Percentiles rank a stretch among this genome's conserved stretches.
Conservation (phyloP, 2,797 vertebrate genomes). For the Sebastes vulpes region DNA sequence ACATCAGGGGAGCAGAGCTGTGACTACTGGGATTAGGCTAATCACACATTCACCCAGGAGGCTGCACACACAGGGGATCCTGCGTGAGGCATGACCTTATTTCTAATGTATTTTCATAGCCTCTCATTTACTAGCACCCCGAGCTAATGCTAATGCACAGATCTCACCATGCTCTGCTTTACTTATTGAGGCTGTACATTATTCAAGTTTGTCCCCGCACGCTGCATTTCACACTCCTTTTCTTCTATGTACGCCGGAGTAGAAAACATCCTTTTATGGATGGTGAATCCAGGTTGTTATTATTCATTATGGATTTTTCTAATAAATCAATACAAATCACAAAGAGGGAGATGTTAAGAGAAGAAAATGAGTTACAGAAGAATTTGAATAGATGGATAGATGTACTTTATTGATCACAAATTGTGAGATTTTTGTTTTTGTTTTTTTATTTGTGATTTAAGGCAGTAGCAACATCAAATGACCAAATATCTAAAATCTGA, state of each 20-base stretch:
- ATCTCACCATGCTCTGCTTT: constrained; percentile 25
- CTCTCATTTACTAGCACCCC: constrained; percentile 45
- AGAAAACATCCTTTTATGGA: background rate
- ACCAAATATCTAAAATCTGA: background rate
- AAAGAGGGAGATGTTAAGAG: background rate
- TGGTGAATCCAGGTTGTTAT: background rate
- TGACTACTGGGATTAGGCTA: constrained; percentile 76
- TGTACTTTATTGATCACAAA: too few relatives aligned
- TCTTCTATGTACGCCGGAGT: background rate
- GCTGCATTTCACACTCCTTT: background rate
- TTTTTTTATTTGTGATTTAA: too few relatives aligned
- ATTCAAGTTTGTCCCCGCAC: constrained; percentile 15
- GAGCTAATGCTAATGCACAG: constrained; percentile 52
- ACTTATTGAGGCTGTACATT: constrained; percentile 11
- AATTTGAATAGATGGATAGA: background rate
- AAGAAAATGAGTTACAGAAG: background rate
- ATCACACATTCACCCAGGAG: constrained; percentile 71
- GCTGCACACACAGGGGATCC: constrained; percentile 56
- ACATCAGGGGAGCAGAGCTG: constrained; percentile 74
- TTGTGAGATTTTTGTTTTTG: too few relatives aligned
- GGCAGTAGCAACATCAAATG: background rate
- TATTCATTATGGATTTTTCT: background rate
- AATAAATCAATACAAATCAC: background rate
- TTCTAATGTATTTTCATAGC: constrained; percentile 58
- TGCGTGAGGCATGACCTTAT: constrained; percentile 66